phyloP scores from a whole-genome alignment of 1,140 invertebrate genomes.

The Ctenoplectra terminalis region DNA sequence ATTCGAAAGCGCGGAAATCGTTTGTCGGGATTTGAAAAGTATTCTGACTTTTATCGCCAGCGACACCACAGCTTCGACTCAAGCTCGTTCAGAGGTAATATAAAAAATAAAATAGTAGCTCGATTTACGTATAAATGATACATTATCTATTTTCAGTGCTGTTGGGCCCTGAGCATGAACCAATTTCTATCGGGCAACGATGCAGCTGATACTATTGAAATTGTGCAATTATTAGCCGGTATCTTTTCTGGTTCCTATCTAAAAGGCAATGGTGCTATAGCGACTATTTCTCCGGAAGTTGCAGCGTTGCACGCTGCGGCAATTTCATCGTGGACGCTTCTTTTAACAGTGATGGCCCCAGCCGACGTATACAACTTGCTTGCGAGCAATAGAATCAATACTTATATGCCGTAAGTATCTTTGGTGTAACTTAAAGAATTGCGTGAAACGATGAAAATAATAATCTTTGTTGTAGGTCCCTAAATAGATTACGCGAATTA shows the following conservation, averaged over 20 bases:
- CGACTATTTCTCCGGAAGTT: slow-evolving; percentile 87
- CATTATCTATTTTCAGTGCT: slow-evolving; percentile 87
- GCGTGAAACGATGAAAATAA: neutral
- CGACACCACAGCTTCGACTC: slow-evolving; percentile 84
- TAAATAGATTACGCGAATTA: slow-evolving; percentile 87
- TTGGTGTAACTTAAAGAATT: neutral
- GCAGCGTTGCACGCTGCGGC: slow-evolving; percentile 90
- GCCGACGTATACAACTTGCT: slow-evolving; percentile 85
- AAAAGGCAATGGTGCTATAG: slow-evolving; percentile 89
- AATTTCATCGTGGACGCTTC: slow-evolving; percentile 92
- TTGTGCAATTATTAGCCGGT: slow-evolving; percentile 90
- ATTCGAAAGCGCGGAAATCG: slow-evolving; percentile 85
- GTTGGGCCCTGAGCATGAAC: slow-evolving; percentile 91
- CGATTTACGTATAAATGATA: neutral
- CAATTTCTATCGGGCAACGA: slow-evolving; percentile 92
- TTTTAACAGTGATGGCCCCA: slow-evolving; percentile 90
- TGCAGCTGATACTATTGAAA: slow-evolving; percentile 87
- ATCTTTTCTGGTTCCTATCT: slow-evolving; percentile 93
- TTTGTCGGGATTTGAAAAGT: slow-evolving; percentile 84
- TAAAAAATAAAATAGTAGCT: neutral
- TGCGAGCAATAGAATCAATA: slow-evolving; percentile 74
- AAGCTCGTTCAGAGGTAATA: slow-evolving; percentile 85
- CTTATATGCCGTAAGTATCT: slow-evolving; percentile 83
- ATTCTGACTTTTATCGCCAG: slow-evolving; percentile 83
- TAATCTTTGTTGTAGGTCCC: slow-evolving; percentile 81